phyloP scores from a whole-genome alignment of 1,140 invertebrate genomes.

The Callitettix versicolor region DNA sequence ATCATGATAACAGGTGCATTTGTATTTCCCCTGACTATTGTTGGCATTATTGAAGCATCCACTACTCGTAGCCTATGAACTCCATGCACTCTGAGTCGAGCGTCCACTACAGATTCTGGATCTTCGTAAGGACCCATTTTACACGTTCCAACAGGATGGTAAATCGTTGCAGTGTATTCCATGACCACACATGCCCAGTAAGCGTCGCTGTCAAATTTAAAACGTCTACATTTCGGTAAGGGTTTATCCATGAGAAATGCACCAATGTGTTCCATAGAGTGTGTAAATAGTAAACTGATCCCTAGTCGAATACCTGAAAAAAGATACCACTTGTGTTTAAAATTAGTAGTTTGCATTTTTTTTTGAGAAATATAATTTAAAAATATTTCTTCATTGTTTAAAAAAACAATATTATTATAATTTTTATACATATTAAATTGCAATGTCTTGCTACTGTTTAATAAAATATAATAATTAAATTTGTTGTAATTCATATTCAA shows the following conservation, averaged over 20 bases:
- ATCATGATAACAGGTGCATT: conserved; percentile 47
- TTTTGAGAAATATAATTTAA: too few relatives aligned
- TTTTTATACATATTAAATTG: too few relatives aligned
- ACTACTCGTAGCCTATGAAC: conserved; percentile 33
- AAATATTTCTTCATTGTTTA: too few relatives aligned
- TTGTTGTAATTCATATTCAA: too few relatives aligned
- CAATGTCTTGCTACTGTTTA: too few relatives aligned
- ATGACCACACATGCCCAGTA: conserved; percentile 57
- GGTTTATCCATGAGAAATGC: conserved; percentile 28
- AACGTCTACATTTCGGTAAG: conserved; percentile 36
- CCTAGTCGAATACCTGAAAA: conserved; percentile 13
- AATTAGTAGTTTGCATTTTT: too few relatives aligned
- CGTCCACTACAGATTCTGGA: conserved; percentile 37
- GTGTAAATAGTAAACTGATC: conserved; percentile 28
- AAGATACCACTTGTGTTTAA: too few relatives aligned
- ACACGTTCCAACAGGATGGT: conserved; percentile 59
- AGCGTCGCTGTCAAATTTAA: conserved; percentile 38
- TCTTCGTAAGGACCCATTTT: conserved; percentile 39
- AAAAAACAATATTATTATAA: not conserved
- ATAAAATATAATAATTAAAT: too few relatives aligned
- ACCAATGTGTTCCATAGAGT: conserved; percentile 30
- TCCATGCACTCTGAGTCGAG: conserved; percentile 34
- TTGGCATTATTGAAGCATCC: conserved; percentile 38
- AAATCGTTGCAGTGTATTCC: conserved; percentile 76
- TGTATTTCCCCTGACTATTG: conserved; percentile 41